phyloP scores from a whole-genome alignment of 2,888 invertebrate genomes.

The Cybosia mesomella region DNA sequence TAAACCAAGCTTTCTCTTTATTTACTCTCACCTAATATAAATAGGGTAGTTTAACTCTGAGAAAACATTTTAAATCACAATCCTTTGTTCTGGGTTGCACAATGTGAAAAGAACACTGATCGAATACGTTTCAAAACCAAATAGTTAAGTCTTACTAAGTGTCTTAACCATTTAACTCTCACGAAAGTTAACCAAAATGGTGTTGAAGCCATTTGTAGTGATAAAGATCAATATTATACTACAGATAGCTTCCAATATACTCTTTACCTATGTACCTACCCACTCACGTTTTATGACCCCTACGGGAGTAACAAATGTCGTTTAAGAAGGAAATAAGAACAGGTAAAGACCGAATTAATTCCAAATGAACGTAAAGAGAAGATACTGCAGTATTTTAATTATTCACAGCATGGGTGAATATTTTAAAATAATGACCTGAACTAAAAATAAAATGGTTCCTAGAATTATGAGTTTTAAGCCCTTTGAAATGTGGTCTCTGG shows the following conservation, averaged over 20 bases:
- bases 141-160: neutral
- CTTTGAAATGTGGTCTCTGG: neutral
- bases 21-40: too few species aligned
- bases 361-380: conserved; percentile 2
- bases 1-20: too few species aligned
- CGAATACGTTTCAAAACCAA: neutral
- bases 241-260: neutral
- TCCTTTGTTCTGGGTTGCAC: too few species aligned
- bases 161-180: neutral
- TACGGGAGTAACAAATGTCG: conserved; percentile 6
- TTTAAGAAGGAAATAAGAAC: neutral
- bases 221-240: conserved; percentile 1
- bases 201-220: neutral
- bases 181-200: neutral
- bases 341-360: conserved; percentile 3
- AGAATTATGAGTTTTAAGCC: neutral
- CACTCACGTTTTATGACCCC: conserved; percentile 2
- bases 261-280: neutral
- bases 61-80: too few species aligned
- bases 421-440: neutral
- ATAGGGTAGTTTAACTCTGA: too few species aligned
- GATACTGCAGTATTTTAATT: neutral
- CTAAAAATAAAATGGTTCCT: neutral
- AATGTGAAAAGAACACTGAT: neutral
- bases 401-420: neutral